These are phyloP conservation scores for Yoshiicerus persimilis DNA, from an alignment of 1,140 invertebrate species.

Conservation along the genomic window DNA sequence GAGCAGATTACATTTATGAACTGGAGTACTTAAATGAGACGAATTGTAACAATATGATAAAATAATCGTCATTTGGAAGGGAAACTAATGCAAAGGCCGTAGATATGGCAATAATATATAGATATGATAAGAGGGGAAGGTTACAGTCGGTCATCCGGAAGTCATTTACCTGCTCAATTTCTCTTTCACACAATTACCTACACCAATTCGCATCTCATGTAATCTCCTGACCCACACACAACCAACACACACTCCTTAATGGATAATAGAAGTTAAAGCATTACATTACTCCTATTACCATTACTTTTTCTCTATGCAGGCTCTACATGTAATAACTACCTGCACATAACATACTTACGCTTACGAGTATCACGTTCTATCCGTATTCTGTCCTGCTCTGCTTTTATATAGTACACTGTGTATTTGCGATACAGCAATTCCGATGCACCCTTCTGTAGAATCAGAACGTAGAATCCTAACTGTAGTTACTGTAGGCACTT, in stretches of 20 bases:
- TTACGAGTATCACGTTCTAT: not conserved
- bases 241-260: not conserved
- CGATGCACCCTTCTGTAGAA: not conserved
- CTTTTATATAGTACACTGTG: not conserved
- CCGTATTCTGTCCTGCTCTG: not conserved
- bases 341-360: not conserved
- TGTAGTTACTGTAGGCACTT: not conserved
- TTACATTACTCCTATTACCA: not conserved
- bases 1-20: not conserved
- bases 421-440: not conserved
- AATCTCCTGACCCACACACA: constrained; percentile 7
- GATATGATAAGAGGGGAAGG: constrained; percentile 16
- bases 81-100: not conserved
- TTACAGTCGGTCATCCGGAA: constrained; percentile 31
- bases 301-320: not conserved
- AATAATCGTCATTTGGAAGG: not conserved
- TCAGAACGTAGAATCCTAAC: not conserved
- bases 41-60: not conserved
- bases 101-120: not conserved
- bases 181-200: constrained; percentile 28
- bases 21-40: not conserved
- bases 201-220: not conserved
- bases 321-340: not conserved
- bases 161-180: constrained; percentile 25
- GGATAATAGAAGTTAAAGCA: not conserved